phyloP scores from a whole-genome alignment of 2,113 vertebrate genomes.

The Ctenodactylus gundi region DNA sequence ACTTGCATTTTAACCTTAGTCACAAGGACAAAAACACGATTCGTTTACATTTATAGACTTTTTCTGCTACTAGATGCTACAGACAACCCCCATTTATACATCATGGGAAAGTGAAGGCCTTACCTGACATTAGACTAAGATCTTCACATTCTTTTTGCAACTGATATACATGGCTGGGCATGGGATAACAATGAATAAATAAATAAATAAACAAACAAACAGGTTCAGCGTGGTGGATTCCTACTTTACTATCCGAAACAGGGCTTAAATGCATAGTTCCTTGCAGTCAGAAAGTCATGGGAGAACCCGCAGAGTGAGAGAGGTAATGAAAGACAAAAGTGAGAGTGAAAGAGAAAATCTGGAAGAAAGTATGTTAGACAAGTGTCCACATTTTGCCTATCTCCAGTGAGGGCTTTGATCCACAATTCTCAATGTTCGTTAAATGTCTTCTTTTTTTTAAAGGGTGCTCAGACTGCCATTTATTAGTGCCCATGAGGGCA shows the following conservation, averaged over 20 bases:
- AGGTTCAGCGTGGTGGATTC: background rate
- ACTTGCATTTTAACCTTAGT: background rate
- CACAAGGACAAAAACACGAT: background rate
- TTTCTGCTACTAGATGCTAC: background rate
- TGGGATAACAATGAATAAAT: no score
- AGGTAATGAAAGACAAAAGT: background rate
- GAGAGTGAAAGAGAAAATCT: conserved; percentile 16
- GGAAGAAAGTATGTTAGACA: background rate
- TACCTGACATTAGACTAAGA: background rate
- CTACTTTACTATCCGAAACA: background rate
- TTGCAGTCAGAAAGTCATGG: conserved; percentile 1
- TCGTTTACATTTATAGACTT: background rate
- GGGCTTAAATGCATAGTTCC: background rate
- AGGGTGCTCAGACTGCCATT: no score
- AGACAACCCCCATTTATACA: background rate
- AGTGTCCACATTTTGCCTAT: background rate
- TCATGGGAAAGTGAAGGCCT: conserved; percentile 6
- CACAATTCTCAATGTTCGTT: background rate
- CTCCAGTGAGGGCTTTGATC: background rate
- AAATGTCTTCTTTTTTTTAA: background rate
- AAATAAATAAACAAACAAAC: no score
- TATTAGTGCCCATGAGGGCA: no score
- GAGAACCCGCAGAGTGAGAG: background rate
- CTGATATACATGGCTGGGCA: background rate
- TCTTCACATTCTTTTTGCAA: background rate